Conservation (phyloP, 2,888 invertebrate genomes). For the Drosophila acutilabella region DNA sequence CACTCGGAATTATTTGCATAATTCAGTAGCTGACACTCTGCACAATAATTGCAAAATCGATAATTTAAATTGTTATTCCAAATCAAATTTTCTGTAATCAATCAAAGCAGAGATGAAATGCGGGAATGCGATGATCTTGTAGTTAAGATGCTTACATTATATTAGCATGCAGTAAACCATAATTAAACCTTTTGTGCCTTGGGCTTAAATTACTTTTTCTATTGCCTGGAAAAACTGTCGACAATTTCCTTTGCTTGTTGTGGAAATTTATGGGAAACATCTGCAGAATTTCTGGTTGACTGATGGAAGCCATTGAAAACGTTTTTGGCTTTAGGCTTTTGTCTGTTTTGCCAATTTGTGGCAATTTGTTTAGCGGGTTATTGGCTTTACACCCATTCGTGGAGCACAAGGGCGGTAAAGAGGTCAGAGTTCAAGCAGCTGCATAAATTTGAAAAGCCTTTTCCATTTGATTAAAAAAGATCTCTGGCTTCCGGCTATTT, state of each 20-base stretch:
- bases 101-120: constrained; percentile 3
- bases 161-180: not conserved
- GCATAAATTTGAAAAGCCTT: constrained; percentile 34
- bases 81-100: constrained; percentile 18
- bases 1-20: constrained; percentile 3
- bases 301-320: constrained; percentile 18
- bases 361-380: constrained; percentile 46
- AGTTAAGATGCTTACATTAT: constrained; percentile 2
- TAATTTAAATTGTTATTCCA: constrained; percentile 16
- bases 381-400: constrained; percentile 26
- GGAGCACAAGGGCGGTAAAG: not conserved
- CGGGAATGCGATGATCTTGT: not conserved
- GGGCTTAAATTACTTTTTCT: not conserved
- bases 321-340: constrained; percentile 26
- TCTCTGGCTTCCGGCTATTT: constrained; percentile 18
- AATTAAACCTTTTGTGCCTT: constrained; percentile 9
- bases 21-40: constrained; percentile 7
- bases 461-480: constrained; percentile 45
- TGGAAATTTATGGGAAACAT: constrained; percentile 34
- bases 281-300: constrained; percentile 21
- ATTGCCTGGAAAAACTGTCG: constrained; percentile 7
- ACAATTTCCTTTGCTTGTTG: constrained; percentile 3
- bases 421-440: constrained; percentile 32
- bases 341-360: constrained; percentile 36
- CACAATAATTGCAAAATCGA: not conserved